Conservation (phyloP, 1,140 invertebrate species). For the Drosophila burlai region DNA sequence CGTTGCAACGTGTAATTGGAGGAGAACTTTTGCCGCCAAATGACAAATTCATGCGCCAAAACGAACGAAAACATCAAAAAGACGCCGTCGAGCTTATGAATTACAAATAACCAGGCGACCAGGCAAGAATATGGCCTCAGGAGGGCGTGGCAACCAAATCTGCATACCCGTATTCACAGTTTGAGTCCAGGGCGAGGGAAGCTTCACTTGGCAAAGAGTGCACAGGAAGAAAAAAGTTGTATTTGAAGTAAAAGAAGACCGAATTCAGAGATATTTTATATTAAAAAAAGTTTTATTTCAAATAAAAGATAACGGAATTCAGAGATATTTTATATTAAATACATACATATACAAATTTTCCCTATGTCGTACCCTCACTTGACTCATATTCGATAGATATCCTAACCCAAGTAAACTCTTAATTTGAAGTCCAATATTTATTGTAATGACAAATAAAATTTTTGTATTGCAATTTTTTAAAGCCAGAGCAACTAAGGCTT, state of each 20-base stretch:
- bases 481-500: too few species aligned
- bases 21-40: conserved; percentile 78
- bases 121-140: conserved; percentile 38
- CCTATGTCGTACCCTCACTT: background rate
- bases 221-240: conserved; percentile 8
- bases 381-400: background rate
- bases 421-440: too few species aligned
- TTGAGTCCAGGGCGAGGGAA: conserved; percentile 6
- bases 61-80: conserved; percentile 55
- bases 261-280: too few species aligned
- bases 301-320: background rate
- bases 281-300: background rate
- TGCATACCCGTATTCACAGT: conserved; percentile 57
- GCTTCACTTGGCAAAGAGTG: conserved; percentile 16
- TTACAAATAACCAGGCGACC: conserved; percentile 73
- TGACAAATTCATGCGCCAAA: conserved; percentile 74
- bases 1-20: conserved; percentile 81
- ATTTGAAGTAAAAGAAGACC: background rate
- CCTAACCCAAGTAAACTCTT: background rate
- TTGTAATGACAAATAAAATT: too few species aligned
- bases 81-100: conserved; percentile 78
- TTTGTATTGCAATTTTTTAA: too few species aligned
- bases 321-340: too few species aligned
- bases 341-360: background rate
- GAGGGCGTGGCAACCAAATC: conserved; percentile 65